Base-by-base conservation (phyloP, 2,797 vertebrate genomes). In the Gobio occitaniae region DNA sequence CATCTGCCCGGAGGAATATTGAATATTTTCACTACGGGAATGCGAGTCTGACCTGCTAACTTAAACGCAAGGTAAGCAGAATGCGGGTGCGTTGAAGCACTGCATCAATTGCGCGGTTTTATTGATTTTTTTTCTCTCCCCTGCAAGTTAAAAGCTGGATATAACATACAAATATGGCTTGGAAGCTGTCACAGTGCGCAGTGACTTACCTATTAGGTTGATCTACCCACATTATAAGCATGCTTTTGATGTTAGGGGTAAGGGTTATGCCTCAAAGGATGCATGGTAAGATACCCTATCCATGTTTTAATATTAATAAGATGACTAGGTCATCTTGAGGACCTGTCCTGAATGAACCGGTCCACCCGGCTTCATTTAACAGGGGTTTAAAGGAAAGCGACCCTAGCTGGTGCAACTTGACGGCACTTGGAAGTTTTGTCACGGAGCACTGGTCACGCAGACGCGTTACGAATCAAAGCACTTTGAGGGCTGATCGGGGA, bases 1-100 rank as follows among this genome's bases (percentile, higher is more conserved):
- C 89, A 74, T 52, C 90, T 38, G 84, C 91, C 91, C 92, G 91
- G 93, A 93, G 94, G 94, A 95, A 94, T 95, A 95, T 89, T 86
- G 61, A 78, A 36, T 84, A 54, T 75, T 61, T 71, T 29, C 80
- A 38, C 36, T 88, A 77, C 75, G 70, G 89, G 75, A 86, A 87
- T 82, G 70, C 85, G 72, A 65, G 75, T 11, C 38, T 84, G 68
- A 87, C 75, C 75, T 69, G 89, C 70, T 87, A 83, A 87, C 91
- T 88, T 83, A 61, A 89, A 61, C 84, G 63, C 50, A 86, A 95
- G 95, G 95, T 96, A 95, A 93, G 93, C 48, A 70, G 47, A 44
- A 82, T 66, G 32, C 52, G 12, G 63, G 4, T 61, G 25, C 68
- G 29, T 66, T 16, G 29, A 29, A 66, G 54, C 65, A 77, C 44